Evolutionary conservation across 2,797 vertebrate species (phyloP).

Genomic region (Cirrhinus mrigala): DNA sequence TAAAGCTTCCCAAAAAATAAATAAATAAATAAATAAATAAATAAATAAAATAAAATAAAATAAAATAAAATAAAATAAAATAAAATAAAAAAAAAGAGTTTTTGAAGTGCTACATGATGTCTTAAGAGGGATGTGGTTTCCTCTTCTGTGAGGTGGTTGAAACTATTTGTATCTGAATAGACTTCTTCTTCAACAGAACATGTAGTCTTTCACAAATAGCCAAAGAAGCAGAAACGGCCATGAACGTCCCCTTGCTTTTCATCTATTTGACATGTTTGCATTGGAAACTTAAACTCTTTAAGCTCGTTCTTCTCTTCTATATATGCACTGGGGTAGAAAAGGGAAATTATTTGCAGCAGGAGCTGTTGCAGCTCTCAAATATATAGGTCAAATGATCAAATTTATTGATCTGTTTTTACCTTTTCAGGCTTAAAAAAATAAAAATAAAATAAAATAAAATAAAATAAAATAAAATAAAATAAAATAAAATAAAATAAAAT

Average conservation of each 20-base stretch:
- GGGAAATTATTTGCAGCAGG: background rate
- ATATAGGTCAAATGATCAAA: background rate
- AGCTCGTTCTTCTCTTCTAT: background rate
- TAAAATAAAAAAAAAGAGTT: background rate
- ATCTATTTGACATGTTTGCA: background rate
- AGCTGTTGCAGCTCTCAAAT: constrained; percentile 8
- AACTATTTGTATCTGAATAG: constrained; percentile 58
- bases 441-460: no score
- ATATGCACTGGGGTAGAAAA: background rate
- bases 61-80: background rate
- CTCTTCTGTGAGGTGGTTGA: constrained; percentile 34
- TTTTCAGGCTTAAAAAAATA: constrained; percentile 9
- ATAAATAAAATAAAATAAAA: background rate
- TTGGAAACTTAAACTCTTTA: constrained; percentile 25
- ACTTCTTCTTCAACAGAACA: constrained; percentile 23
- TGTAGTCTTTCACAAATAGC: constrained; percentile 41
- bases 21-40: background rate
- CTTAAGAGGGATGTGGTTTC: constrained; percentile 25
- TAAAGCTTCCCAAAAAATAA: no score
- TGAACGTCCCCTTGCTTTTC: constrained; percentile 20
- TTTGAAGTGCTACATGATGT: constrained; percentile 2
- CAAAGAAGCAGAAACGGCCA: constrained; percentile 44
- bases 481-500: no score
- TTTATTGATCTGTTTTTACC: constrained; percentile 64
- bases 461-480: no score